A percentile compares a stretch with the other conserved stretches of the same genome.
These are phyloP conservation scores for Netelia melanura DNA, from an alignment of 2,888 invertebrate genomes.

Conservation along the genomic window DNA sequence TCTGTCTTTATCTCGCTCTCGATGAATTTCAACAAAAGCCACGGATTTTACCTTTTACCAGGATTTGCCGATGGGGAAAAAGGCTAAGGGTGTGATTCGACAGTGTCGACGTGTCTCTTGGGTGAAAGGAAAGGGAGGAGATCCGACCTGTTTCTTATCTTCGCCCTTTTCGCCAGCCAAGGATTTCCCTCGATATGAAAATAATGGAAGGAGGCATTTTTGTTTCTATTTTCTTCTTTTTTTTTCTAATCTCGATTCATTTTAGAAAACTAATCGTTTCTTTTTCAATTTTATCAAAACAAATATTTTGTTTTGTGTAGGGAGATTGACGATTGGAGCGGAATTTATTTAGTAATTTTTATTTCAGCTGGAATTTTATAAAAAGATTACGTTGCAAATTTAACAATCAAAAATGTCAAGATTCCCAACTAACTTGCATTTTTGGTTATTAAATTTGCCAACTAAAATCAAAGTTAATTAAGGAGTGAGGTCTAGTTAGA, in stretches of 20 bases:
- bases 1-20: neutral
- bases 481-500: no score
- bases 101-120: conserved; percentile 27
- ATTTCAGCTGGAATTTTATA: no score
- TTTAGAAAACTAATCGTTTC: neutral
- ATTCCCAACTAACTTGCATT: neutral
- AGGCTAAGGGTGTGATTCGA: conserved; percentile 6
- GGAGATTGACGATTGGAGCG: no score
- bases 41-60: neutral
- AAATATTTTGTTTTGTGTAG: no score
- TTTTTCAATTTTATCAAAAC: no score
- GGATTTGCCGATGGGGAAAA: neutral
- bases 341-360: no score
- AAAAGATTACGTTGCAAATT: no score
- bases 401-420: neutral
- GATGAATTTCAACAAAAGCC: neutral
- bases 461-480: no score
- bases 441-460: no score
- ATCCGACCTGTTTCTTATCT: neutral
- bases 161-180: neutral
- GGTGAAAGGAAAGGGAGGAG: neutral
- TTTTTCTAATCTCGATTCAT: neutral
- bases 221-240: no score
- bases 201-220: neutral
- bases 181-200: neutral